Conservation (phyloP, 1,140 invertebrate genomes). For the Periplaneta americana region DNA sequence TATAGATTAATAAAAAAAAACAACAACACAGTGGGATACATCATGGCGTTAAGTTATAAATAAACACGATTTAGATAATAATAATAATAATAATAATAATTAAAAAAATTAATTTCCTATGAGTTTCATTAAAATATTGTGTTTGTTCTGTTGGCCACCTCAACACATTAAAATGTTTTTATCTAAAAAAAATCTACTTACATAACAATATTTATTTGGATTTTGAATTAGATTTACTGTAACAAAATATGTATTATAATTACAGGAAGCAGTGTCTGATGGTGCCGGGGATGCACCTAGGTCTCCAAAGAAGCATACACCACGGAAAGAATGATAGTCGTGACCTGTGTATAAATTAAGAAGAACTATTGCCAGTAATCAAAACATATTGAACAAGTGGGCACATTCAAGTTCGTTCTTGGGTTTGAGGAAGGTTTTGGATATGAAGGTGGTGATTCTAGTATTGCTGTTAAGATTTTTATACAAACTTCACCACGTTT, state of each 20-base stretch:
- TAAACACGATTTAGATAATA: too few relatives aligned
- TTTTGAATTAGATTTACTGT: not conserved
- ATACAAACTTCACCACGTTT: not conserved
- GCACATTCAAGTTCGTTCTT: not conserved
- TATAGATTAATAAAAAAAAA: too few relatives aligned
- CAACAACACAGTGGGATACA: too few relatives aligned
- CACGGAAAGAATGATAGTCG: slow-evolving; percentile 4
- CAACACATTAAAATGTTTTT: too few relatives aligned
- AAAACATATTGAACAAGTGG: not conserved
- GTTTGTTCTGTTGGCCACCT: too few relatives aligned
- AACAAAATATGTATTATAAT: not conserved
- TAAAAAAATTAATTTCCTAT: too few relatives aligned
- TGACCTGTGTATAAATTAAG: not conserved
- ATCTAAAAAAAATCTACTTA: too few relatives aligned
- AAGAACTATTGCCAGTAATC: not conserved
- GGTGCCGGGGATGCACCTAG: not conserved
- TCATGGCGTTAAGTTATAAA: too few relatives aligned
- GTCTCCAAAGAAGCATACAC: not conserved
- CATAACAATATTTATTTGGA: too few relatives aligned
- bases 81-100: too few relatives aligned
- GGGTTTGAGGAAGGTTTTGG: not conserved
- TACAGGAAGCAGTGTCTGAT: not conserved
- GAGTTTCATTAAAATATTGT: too few relatives aligned
- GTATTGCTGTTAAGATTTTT: not conserved
- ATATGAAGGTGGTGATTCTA: not conserved